These are phyloP conservation scores for Hydrozoanthus tunicans DNA, from an alignment of 64 coral and sea anemone species.

Conservation along the genomic window DNA sequence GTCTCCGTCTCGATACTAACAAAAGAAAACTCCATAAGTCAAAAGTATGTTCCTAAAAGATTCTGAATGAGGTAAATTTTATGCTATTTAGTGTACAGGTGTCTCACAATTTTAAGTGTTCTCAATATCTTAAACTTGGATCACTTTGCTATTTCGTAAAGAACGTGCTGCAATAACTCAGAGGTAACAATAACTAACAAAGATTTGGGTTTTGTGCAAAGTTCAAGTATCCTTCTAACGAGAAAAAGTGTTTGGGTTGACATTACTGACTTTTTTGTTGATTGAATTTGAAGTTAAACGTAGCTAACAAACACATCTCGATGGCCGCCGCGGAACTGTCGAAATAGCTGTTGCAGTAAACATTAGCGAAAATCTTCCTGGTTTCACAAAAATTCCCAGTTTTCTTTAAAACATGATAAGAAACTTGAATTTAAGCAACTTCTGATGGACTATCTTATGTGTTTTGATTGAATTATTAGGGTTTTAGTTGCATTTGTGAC, in stretches of 20 bases:
- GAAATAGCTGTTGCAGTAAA: constrained; percentile 94
- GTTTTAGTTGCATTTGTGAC: constrained; percentile 17
- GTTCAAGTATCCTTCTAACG: constrained; percentile 77
- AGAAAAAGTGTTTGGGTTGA: constrained; percentile 8
- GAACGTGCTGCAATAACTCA: constrained; percentile 63
- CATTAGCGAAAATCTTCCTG: constrained; percentile 76
- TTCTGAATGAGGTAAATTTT: constrained; percentile 55
- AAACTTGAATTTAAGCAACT: background rate
- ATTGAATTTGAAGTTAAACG: constrained; percentile 68
- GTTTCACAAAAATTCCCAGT: constrained; percentile 62
- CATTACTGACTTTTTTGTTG: background rate
- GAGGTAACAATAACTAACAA: background rate
- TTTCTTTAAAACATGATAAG: constrained; percentile 3
- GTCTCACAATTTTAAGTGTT: constrained; percentile 45
- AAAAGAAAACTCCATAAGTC: constrained; percentile 13
- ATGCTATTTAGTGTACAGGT: background rate
- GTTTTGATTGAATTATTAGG: constrained; percentile 7
- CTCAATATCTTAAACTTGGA: constrained; percentile 78
- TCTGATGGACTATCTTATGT: background rate
- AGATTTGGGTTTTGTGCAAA: constrained; percentile 58
- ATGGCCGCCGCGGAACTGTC: constrained; percentile 70
- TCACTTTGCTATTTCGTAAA: constrained; percentile 80
- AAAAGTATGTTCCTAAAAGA: constrained; percentile 58
- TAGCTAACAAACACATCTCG: constrained; percentile 97
- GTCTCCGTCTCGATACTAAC: constrained; percentile 24